phyloP scores from a whole-genome alignment of 2,888 invertebrate species.

The Machimus atricapillus region DNA sequence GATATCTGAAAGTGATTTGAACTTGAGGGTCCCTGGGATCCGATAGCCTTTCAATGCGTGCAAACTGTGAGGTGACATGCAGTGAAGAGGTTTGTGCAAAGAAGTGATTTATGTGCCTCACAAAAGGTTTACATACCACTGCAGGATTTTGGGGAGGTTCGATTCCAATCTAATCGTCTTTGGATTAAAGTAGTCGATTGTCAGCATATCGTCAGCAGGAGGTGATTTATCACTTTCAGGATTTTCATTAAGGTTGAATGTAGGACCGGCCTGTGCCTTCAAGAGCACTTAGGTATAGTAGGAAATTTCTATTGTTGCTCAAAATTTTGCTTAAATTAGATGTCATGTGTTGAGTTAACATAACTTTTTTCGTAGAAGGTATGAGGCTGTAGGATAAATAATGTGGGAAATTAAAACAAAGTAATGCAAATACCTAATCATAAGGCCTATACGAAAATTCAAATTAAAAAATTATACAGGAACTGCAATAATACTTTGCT shows the following conservation, averaged over 20 bases:
- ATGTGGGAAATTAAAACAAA: too few species aligned
- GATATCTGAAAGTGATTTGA: background rate
- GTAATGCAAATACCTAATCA: too few species aligned
- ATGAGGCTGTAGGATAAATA: too few species aligned
- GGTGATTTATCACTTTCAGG: conserved; percentile 9
- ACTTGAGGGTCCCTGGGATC: background rate
- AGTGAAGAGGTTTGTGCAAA: background rate
- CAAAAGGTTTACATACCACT: background rate
- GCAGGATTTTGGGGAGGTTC: background rate
- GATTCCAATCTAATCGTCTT: background rate
- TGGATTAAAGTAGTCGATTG: conserved; percentile 5
- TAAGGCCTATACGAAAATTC: too few species aligned
- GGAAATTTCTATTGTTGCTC: background rate
- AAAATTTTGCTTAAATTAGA: background rate
- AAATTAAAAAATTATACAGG: too few species aligned
- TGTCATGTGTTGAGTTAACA: background rate
- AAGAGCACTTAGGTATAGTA: background rate
- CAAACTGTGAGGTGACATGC: background rate
- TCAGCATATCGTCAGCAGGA: background rate
- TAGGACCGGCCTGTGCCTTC: background rate
- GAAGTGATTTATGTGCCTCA: background rate
- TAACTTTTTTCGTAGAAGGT: background rate
- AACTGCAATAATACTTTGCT: too few species aligned
- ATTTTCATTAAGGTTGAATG: background rate
- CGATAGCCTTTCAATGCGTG: background rate